A percentile compares a stretch with the other conserved stretches of the same genome.
These are phyloP conservation scores for Clanis bilineata DNA, from an alignment of 2,888 invertebrate genomes.

Conservation along the genomic window DNA sequence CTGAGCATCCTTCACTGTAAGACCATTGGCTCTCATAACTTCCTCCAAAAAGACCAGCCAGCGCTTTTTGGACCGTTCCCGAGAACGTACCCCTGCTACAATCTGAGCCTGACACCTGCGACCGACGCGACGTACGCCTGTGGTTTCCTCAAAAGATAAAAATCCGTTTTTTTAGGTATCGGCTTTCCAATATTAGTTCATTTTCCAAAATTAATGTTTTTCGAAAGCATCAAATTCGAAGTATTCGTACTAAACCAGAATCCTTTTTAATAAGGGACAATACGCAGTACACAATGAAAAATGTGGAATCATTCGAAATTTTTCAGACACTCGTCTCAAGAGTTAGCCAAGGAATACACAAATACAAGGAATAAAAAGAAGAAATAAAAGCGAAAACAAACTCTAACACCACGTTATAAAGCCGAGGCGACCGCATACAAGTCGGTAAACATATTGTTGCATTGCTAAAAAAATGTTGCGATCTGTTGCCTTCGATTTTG, in stretches of 20 bases:
- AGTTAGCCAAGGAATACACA: constrained; percentile 55
- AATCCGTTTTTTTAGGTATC: neutral
- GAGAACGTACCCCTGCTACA: too few species aligned
- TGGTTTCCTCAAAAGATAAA: too few species aligned
- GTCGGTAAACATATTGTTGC: constrained; percentile 45
- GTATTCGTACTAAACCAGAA: neutral
- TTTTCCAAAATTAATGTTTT: neutral
- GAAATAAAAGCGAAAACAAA: constrained; percentile 38
- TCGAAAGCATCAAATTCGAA: neutral
- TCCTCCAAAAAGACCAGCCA: too few species aligned
- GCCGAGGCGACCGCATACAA: constrained; percentile 20
- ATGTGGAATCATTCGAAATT: constrained; percentile 2
- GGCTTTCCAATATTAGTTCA: neutral
- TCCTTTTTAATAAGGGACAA: neutral
- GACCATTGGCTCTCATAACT: too few species aligned
- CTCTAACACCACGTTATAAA: constrained; percentile 45
- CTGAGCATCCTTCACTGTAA: too few species aligned
- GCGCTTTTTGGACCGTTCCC: too few species aligned
- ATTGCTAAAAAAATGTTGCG: constrained; percentile 26
- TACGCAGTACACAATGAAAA: neutral
- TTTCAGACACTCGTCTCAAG: constrained; percentile 62
- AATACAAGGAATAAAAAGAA: constrained; percentile 48
- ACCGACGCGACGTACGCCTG: too few species aligned
- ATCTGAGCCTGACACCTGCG: too few species aligned
- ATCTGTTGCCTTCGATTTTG: constrained; percentile 19